phyloP scores from a whole-genome alignment of 2,888 invertebrate genomes.

The Petrolisthes cinctipes region DNA sequence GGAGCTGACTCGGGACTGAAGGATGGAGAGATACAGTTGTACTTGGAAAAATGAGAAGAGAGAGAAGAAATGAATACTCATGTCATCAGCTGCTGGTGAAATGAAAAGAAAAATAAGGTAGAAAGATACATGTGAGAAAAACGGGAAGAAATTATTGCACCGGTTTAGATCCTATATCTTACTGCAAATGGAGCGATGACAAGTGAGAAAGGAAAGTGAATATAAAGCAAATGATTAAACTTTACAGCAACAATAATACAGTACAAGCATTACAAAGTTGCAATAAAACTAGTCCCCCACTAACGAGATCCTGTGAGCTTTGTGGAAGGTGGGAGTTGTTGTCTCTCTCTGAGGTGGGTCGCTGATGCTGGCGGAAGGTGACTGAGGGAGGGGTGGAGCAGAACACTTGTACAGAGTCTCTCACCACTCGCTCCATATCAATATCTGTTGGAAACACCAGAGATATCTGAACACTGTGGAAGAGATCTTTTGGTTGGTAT shows the following conservation, averaged over 20 bases:
- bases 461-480: background rate
- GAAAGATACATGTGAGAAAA: background rate
- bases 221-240: no score
- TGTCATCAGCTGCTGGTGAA: background rate
- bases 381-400: conserved; percentile 88
- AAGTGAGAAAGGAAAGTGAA: no score
- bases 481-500: background rate
- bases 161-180: no score
- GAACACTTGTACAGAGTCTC: conserved; percentile 88
- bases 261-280: no score
- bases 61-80: background rate
- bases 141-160: background rate
- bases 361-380: conserved; percentile 84
- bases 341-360: conserved; percentile 45
- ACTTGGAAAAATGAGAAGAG: background rate
- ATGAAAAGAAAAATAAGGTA: background rate
- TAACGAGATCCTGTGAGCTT: conserved; percentile 42
- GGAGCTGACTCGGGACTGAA: background rate
- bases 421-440: conserved; percentile 92
- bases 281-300: background rate
- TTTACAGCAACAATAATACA: no score
- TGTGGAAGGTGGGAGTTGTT: conserved; percentile 19
- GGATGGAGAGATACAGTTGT: background rate
- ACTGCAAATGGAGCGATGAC: no score
- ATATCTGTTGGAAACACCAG: conserved; percentile 76